Percentiles rank a stretch among this genome's conserved stretches.
These are phyloP conservation scores for Stegodyphus dumicola DNA, from an alignment of 1,140 invertebrate species.

Conservation along the genomic window DNA sequence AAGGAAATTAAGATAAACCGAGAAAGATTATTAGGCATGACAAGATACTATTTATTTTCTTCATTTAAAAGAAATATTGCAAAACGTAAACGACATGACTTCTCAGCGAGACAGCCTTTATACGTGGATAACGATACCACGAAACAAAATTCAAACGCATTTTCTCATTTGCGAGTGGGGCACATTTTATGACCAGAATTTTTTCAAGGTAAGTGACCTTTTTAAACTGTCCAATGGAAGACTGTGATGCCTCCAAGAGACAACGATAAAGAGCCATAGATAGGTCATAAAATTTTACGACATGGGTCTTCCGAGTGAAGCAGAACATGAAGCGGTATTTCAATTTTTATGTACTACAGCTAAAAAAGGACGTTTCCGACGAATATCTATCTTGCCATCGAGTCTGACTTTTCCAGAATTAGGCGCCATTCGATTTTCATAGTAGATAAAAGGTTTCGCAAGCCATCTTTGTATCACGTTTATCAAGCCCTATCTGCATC, in stretches of 20 bases:
- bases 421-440: no score
- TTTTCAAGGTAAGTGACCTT: constrained; percentile 47
- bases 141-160: background rate
- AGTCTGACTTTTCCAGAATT: background rate
- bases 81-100: no score
- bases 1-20: no score
- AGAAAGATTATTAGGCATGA: no score
- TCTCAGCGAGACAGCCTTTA: no score
- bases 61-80: no score
- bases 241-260: constrained; percentile 12
- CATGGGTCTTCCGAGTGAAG: background rate
- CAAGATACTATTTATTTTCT: no score
- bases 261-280: constrained; percentile 36
- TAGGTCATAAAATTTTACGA: constrained; percentile 50
- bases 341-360: constrained; percentile 24
- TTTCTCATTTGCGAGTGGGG: constrained; percentile 26
- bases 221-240: constrained; percentile 5
- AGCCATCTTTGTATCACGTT: no score
- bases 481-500: no score
- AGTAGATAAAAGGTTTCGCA: no score
- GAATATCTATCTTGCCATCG: background rate
- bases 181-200: constrained; percentile 41
- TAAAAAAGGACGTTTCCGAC: background rate
- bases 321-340: constrained; percentile 23
- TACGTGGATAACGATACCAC: no score